Base-by-base conservation (phyloP, 2,113 vertebrate species). In the Sula dactylatra region DNA sequence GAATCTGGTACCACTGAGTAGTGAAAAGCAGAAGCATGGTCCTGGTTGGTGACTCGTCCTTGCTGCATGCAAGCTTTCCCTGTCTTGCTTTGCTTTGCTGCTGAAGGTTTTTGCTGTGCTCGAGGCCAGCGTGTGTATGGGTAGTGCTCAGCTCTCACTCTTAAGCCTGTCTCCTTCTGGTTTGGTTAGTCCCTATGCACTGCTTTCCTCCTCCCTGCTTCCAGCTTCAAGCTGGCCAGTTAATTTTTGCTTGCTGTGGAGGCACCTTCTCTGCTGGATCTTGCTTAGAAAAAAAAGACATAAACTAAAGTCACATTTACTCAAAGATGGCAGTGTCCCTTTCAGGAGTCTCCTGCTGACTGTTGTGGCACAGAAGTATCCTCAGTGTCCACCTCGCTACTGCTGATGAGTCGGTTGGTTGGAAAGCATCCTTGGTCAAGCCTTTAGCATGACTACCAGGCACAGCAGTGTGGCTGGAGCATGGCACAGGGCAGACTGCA, bases 61-160 rank as follows among this genome's bases (percentile, higher is more conserved):
- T 47, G 81, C 72, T 32, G 13, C 1, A 0, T 32, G 44, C 17
- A 17, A 16, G 13, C 40, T 73, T 54, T 77, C 59, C 40, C 44
- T 22, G 25, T 31, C 59, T 84, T 9, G 1, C 29, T 54, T 55
- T 15, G 27, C 56, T 52, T 13, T 59, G 69, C 38, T 52, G 69
- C 85, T 36, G 78, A 31, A 54, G 69, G 49, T 21, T 27, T 72
- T 77, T 56, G 36, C 34, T 67, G 52, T 21, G 50, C 55, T 70
- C 2, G 12, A 52, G 40, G 26, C 29, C 54, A 16, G 25, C 0
- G 0, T 49, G 49, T 29, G 21, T n/a, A 10, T 5, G n/a, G 58
- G 34, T 44, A n/a, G n/a, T 72, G 67, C 44, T 58, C n/a, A 9
- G 69, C 59, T 47, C 45, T 38, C 3, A 0, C n/a, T 3, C 16